These are phyloP conservation scores for Sylvilagus bachmani DNA, from an alignment of 2,113 vertebrate genomes.

Conservation along the genomic window DNA sequence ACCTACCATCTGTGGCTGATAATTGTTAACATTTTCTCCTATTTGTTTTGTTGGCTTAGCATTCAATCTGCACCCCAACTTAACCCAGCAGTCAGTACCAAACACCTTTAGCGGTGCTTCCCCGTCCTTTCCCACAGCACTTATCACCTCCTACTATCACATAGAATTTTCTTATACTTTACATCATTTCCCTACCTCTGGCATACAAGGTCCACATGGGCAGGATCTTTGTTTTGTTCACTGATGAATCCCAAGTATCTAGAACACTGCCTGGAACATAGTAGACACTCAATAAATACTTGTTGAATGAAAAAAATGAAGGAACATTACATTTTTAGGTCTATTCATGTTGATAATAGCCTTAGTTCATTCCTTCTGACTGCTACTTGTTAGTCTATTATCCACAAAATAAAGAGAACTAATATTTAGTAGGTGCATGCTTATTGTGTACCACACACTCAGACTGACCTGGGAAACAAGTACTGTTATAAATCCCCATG, in stretches of 20 bases:
- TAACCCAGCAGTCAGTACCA: background rate
- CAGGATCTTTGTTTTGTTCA: constrained; percentile 51
- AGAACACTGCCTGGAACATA: constrained; percentile 47
- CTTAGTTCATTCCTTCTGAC: background rate
- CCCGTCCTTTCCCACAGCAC: background rate
- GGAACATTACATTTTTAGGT: constrained; percentile 6
- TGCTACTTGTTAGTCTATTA: background rate
- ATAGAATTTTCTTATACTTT: background rate
- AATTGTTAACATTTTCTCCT: constrained; percentile 5
- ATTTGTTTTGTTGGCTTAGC: constrained; percentile 5
- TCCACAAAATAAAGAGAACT: background rate
- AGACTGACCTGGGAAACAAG: background rate
- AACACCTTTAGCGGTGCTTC: background rate
- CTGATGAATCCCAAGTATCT: constrained; percentile 27
- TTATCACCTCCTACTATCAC: background rate
- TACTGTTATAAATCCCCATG: background rate
- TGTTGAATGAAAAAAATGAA: constrained; percentile 43
- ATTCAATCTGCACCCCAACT: background rate
- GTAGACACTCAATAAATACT: constrained; percentile 31
- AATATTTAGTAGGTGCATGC: background rate
- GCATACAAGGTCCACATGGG: background rate
- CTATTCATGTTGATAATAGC: constrained; percentile 1
- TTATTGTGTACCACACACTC: constrained; percentile 27
- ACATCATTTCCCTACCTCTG: constrained; percentile 21
- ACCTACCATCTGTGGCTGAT: background rate